Base-by-base conservation (phyloP, 2,113 vertebrate genomes). In the Pygathrix nemaeus region DNA sequence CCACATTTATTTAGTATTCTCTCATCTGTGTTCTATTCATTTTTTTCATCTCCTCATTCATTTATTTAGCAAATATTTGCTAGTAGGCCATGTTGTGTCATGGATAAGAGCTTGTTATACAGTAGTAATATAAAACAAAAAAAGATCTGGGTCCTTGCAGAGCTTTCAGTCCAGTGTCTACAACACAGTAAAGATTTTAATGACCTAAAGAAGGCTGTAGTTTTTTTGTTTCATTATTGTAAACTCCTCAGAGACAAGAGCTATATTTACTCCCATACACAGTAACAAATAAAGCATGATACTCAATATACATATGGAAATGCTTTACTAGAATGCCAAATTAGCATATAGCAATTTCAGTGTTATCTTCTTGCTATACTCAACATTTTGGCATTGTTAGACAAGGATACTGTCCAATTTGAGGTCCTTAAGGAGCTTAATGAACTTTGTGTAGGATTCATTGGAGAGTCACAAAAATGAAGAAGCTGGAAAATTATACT, bases 401-500 rank as follows among this genome's bases (percentile, higher is more conserved):
- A 64, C 30, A 64, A 91, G 32, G 40, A 92, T 55, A 73, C 10
- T 86, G 57, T 64, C n/a, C 17, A 79, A 84, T 96, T 70, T 70
- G 82, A 95, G 25, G 11, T 30, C 40, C 73, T 92, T 32, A 38
- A 73, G 48, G 72, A 73, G 35, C 79, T 96, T 86, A 89, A 93
- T 50, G 48, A 93, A 95, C 40, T 94, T 91, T 85, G 38, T 82
- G 16, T 72, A 68, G n/a, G 52, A 93, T 57, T 94, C 45, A 59
- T 11, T 91, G 78, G 72, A 94, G 35, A 73, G 30, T 32, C n/a
- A 85, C 32, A 88, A 80, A 79, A 93, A 73, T 85, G 52, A 59
- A 96, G 55, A 25, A 90, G 6, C 32, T 86, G 64, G n/a, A 83
- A 93, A 96, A 96, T 88, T 86, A 82, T 73, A 80, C 72, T 93